Evolutionary conservation across 1,140 invertebrate genomes (phyloP).

Genomic region (Drosophila takahashii): DNA sequence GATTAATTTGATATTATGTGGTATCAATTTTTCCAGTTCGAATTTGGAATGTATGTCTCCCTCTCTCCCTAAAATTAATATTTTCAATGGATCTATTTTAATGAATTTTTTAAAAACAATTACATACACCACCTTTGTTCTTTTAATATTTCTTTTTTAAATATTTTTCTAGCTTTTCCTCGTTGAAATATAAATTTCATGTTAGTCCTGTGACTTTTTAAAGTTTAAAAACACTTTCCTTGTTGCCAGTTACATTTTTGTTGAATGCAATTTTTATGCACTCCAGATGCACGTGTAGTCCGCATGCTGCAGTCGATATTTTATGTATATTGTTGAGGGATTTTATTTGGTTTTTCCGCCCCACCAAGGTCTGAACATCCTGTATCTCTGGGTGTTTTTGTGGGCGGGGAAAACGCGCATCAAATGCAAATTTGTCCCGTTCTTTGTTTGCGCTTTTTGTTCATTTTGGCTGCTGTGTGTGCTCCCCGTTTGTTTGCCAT

Average conservation of each 20-base stretch:
- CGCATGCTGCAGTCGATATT: slow-evolving; percentile 31
- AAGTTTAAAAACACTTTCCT: slow-evolving; percentile 13
- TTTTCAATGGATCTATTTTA: too few species aligned
- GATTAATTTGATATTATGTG: too few species aligned
- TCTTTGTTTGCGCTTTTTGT: slow-evolving; percentile 24
- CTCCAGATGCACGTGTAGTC: slow-evolving; percentile 20
- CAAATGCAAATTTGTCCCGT: slow-evolving; percentile 68
- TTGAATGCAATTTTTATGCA: slow-evolving; percentile 42
- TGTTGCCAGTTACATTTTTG: slow-evolving; percentile 4
- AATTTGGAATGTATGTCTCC: too few species aligned
- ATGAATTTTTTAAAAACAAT: background rate
- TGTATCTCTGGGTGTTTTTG: slow-evolving; percentile 6
- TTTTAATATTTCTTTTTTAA: background rate
- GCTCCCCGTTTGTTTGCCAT: slow-evolving; percentile 39
- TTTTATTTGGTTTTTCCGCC: slow-evolving; percentile 24
- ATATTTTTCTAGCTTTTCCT: background rate
- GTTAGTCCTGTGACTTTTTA: background rate
- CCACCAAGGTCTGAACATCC: slow-evolving; percentile 25
- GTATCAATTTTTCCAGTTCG: too few species aligned
- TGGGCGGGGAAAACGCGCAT: slow-evolving; percentile 46
- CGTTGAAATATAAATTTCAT: background rate
- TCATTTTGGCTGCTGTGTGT: slow-evolving; percentile 18
- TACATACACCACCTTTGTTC: background rate
- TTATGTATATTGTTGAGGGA: slow-evolving; percentile 37
- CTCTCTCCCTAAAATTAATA: too few species aligned